A percentile compares a stretch with the other conserved stretches of the same genome.
These are phyloP conservation scores for Drosophila mimica DNA, from an alignment of 2,888 invertebrate genomes.

Conservation along the genomic window DNA sequence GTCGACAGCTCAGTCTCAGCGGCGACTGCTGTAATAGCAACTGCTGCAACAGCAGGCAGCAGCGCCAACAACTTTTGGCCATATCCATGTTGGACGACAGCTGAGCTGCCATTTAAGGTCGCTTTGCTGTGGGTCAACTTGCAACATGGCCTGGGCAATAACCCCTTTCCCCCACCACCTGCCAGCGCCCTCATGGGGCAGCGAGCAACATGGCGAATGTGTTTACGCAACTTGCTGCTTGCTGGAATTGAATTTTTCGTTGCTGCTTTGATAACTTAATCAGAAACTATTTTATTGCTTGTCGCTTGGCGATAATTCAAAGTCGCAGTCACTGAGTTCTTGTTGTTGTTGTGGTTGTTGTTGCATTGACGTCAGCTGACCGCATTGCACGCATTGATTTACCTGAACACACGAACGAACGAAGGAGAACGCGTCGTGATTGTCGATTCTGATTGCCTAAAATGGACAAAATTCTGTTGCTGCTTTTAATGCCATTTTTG, in stretches of 20 bases:
- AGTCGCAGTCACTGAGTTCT: slow-evolving; percentile 21
- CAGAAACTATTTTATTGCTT: slow-evolving; percentile 41
- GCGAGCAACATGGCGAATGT: slow-evolving; percentile 14
- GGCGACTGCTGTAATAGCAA: slow-evolving; percentile 42
- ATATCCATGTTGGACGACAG: slow-evolving; percentile 27
- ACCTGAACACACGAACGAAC: slow-evolving; percentile 29
- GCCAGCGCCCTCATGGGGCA: neutral
- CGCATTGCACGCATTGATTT: slow-evolving; percentile 55
- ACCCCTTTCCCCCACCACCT: neutral
- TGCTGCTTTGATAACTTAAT: slow-evolving; percentile 63
- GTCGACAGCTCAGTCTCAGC: slow-evolving; percentile 36
- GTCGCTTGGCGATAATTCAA: slow-evolving; percentile 45
- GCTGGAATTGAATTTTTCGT: slow-evolving; percentile 11
- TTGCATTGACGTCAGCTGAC: slow-evolving; percentile 58
- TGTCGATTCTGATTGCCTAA: slow-evolving; percentile 47
- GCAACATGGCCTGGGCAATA: slow-evolving; percentile 22
- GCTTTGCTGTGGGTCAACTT: slow-evolving; percentile 37
- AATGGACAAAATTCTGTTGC: slow-evolving; percentile 72
- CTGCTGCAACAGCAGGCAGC: slow-evolving; percentile 21
- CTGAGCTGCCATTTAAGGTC: slow-evolving; percentile 37
- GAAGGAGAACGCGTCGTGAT: slow-evolving; percentile 7
- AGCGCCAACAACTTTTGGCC: slow-evolving; percentile 29
- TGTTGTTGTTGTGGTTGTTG: slow-evolving; percentile 2
- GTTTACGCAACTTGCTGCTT: slow-evolving; percentile 51
- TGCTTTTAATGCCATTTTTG: slow-evolving; percentile 49